Evolutionary conservation across 2,888 invertebrate genomes (phyloP), one percentile per base, ranked within the genome.

Genomic region (Drosophila picticornis): DNA sequence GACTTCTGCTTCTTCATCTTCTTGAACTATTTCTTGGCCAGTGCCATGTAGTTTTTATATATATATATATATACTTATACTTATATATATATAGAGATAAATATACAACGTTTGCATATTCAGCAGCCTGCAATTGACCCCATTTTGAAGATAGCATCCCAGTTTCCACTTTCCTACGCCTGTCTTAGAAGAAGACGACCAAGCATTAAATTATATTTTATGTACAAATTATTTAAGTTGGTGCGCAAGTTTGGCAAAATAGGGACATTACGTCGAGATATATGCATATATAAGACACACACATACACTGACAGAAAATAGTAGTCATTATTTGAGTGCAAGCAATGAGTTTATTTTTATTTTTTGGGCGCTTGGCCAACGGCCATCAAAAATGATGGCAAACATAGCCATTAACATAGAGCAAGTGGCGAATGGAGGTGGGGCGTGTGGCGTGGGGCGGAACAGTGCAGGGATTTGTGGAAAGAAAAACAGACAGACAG

Each of bases 191-290:
- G 31, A 36, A 56, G 48, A 52, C 50, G 80, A 56, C 36, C 38
- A 55, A 68, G 53, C 88, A 80, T 85, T 89, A 89, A 85, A 89
- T 89, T 87, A 89, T 87, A 81, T 89, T 85, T 85, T 89, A 85
- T 85, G 90, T 52, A 82, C 73, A 85, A 89, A 85, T 85, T 85
- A 89, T 84, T 84, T 79, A 84, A 84, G 79, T 88, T 72, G 72
- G 77, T 63, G 80, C 69, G 69, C 82, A 80, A 84, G 77, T 88
- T 81, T 75, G 77, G 65, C 77, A 85, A 85, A 85, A 85, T 85
- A 84, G 82, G 72, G 86, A 79, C 81, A 84, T 84, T 88, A 84
- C 67, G 74, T 43, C 34, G 51, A 70, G 59, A 56, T 58, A 64
- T 46, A 22, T 43, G 56, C 51, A 38, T 16, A 38, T 38, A 46